These are phyloP conservation scores for Vespertilio murinus DNA, from an alignment of 2,797 vertebrate species.

Conservation along the genomic window DNA sequence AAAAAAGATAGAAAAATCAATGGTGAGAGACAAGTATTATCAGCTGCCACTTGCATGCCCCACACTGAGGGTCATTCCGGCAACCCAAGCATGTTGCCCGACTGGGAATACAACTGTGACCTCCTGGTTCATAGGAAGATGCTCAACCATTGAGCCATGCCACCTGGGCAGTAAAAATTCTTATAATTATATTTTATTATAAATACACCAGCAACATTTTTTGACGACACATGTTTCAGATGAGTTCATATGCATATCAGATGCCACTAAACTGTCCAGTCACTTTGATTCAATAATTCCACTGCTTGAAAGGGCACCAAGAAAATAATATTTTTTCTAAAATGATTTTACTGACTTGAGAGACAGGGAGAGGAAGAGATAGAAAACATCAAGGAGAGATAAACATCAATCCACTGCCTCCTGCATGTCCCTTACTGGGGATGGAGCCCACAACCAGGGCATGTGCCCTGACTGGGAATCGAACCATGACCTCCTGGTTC, in stretches of 20 bases:
- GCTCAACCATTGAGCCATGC: too few relatives aligned
- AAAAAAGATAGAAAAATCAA: too few relatives aligned
- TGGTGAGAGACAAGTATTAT: too few relatives aligned
- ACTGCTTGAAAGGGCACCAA: constrained; percentile 4
- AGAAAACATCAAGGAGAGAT: not conserved
- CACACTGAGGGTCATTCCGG: too few relatives aligned
- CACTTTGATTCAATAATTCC: constrained; percentile 1
- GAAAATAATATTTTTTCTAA: not conserved
- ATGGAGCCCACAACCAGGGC: not conserved
- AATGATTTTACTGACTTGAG: not conserved
- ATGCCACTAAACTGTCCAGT: not conserved
- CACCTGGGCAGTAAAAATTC: not conserved
- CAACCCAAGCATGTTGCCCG: too few relatives aligned
- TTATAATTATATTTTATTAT: not conserved
- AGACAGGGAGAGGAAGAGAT: not conserved
- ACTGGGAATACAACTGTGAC: too few relatives aligned
- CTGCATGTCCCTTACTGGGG: not conserved
- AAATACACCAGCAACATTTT: constrained; percentile 25
- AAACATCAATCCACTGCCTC: not conserved
- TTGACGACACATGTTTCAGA: constrained; percentile 36
- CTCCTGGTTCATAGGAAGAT: too few relatives aligned
- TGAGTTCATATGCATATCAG: not conserved
- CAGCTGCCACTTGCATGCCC: too few relatives aligned
- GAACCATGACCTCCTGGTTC: not conserved
- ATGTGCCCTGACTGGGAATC: not conserved